A percentile compares a stretch with the other conserved stretches of the same genome.
phyloP scores from a whole-genome alignment of 2,888 invertebrate genomes.

The Platycheirus rosarum region DNA sequence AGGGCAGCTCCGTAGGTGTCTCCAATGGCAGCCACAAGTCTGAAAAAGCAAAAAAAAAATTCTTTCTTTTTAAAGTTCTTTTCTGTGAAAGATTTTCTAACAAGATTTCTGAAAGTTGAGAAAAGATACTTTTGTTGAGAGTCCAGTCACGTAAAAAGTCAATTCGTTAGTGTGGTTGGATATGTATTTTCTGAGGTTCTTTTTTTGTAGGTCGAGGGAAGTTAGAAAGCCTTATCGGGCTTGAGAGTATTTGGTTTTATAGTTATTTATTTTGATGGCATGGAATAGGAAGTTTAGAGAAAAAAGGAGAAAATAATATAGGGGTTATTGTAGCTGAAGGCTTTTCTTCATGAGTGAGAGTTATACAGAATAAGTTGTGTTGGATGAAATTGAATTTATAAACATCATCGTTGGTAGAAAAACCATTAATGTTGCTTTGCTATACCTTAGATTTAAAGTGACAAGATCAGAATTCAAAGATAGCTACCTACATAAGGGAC shows the following conservation, averaged over 20 bases:
- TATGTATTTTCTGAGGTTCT: background rate
- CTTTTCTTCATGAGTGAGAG: background rate
- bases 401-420: background rate
- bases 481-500: background rate
- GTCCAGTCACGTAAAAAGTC: conserved; percentile 21
- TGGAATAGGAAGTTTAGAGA: background rate
- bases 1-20: conserved; percentile 93
- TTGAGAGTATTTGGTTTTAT: background rate
- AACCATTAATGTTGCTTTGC: conserved; percentile 2
- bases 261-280: conserved; percentile 2
- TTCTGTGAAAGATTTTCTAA: conserved; percentile 12
- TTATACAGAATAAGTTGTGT: background rate
- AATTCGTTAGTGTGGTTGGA: conserved; percentile 31
- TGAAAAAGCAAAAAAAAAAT: conserved; percentile 78
- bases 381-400: background rate
- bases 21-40: conserved; percentile 91
- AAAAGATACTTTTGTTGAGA: conserved; percentile 6
- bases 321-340: background rate
- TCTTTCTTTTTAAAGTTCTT: conserved; percentile 21
- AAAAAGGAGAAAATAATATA: background rate
- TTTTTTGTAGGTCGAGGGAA: background rate
- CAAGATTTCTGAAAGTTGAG: conserved; percentile 15
- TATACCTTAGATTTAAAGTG: background rate
- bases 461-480: background rate
- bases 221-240: background rate